phyloP scores from a whole-genome alignment of 2,113 vertebrate species.

The Zootoca vivipara region DNA sequence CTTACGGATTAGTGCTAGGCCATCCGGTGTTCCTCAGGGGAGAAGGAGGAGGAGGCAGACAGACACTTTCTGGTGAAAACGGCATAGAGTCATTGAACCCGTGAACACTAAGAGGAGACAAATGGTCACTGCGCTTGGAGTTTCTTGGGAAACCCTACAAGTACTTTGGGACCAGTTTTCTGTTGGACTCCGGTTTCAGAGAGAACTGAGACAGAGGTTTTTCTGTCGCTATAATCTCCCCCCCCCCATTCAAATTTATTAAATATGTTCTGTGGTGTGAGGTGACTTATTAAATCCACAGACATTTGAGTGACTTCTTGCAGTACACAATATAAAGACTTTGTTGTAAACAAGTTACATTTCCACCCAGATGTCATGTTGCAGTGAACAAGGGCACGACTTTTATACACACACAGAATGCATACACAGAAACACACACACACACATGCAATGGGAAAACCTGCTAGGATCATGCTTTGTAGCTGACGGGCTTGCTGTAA shows the following conservation, averaged over 20 bases:
- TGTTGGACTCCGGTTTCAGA: slow-evolving; percentile 68
- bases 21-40: slow-evolving; percentile 55
- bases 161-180: slow-evolving; percentile 78
- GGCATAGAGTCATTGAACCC: slow-evolving; percentile 62
- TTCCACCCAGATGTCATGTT: slow-evolving; percentile 79
- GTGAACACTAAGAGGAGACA: slow-evolving; percentile 72
- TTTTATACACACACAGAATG: slow-evolving; percentile 73
- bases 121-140: slow-evolving; percentile 56
- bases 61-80: slow-evolving; percentile 61
- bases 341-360: slow-evolving; percentile 78
- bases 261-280: slow-evolving; percentile 87
- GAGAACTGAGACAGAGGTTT: slow-evolving; percentile 74
- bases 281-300: slow-evolving; percentile 86
- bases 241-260: slow-evolving; percentile 76
- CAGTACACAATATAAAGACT: slow-evolving; percentile 72
- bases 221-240: slow-evolving; percentile 71
- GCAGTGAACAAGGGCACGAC: slow-evolving; percentile 79
- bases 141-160: slow-evolving; percentile 67
- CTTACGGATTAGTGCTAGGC: slow-evolving; percentile 63
- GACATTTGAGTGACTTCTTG: slow-evolving; percentile 81
- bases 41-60: slow-evolving; percentile 58
- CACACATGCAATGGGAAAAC: slow-evolving; percentile 63
- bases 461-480: slow-evolving; percentile 74
- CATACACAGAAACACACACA: background rate
- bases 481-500: slow-evolving; percentile 79